These are phyloP conservation scores for Subacronicta megacephala DNA, from an alignment of 2,888 invertebrate genomes.

Conservation along the genomic window DNA sequence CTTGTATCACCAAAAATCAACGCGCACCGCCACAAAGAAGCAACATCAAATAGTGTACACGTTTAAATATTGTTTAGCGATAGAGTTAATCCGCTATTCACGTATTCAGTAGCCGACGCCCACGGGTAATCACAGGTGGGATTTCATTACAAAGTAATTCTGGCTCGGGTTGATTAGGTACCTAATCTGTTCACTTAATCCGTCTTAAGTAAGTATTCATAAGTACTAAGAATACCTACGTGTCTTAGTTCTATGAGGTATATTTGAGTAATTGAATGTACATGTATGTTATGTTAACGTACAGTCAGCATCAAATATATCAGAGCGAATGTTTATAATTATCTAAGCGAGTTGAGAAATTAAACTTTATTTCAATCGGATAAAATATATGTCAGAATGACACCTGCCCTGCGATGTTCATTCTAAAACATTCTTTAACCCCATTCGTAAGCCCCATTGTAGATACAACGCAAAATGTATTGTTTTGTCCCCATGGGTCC, in stretches of 20 bases:
- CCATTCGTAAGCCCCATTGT: too few relatives aligned
- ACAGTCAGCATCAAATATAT: too few relatives aligned
- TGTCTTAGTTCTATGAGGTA: conserved; percentile 43
- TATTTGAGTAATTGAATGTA: conserved; percentile 28
- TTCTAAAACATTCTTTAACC: too few relatives aligned
- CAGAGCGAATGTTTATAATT: too few relatives aligned
- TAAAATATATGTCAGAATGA: too few relatives aligned
- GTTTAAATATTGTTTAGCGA: conserved; percentile 2
- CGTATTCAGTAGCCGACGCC: conserved; percentile 16
- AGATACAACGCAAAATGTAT: too few relatives aligned
- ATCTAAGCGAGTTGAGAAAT: too few relatives aligned
- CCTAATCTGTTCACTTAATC: conserved; percentile 48
- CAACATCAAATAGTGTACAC: conserved; percentile 3
- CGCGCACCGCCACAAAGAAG: neutral
- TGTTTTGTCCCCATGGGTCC: too few relatives aligned
- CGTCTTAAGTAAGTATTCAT: conserved; percentile 34
- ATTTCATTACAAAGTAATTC: conserved; percentile 43
- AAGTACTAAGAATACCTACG: conserved; percentile 6
- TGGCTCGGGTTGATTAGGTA: conserved; percentile 45
- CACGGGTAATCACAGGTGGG: conserved; percentile 22
- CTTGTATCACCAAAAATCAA: neutral
- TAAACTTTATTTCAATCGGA: too few relatives aligned
- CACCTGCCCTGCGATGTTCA: too few relatives aligned
- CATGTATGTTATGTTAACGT: too few relatives aligned
- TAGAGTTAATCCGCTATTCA: conserved; percentile 18